Conservation (phyloP, 64 coral and sea anemone species). For the Pocillopora verrucosa region DNA sequence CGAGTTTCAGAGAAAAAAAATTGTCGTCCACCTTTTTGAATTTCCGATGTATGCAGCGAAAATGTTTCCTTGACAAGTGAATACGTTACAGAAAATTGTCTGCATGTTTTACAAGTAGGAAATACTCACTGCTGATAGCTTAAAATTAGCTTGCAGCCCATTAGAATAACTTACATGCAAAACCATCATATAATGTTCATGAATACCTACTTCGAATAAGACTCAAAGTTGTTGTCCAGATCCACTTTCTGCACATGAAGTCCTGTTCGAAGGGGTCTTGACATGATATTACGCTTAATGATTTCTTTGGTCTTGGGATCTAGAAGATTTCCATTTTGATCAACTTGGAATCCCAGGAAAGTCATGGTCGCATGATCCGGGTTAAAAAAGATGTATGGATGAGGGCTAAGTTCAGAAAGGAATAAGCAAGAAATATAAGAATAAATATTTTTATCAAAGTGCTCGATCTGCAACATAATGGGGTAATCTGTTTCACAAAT, state of each 20-base stretch:
- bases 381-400: conserved; percentile 83
- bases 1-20: no score
- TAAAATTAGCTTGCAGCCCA: no score
- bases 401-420: neutral
- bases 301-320: conserved; percentile 42
- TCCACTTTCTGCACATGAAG: conserved; percentile 51
- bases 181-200: no score
- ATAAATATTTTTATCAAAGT: neutral
- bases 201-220: conserved; percentile 54
- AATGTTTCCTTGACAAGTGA: no score
- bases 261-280: conserved; percentile 62
- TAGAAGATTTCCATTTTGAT: conserved; percentile 54
- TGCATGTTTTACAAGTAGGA: no score
- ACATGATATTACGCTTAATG: conserved; percentile 40
- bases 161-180: no score
- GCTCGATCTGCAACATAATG: neutral
- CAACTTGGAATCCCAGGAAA: conserved; percentile 72
- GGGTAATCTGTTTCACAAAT: no score
- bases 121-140: no score
- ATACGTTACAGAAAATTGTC: no score
- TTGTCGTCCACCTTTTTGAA: no score
- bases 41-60: no score
- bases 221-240: conserved; percentile 46
- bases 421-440: neutral
- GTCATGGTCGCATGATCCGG: conserved; percentile 61